A percentile compares a stretch with the other conserved stretches of the same genome.
These are phyloP conservation scores for Hydraecia micacea DNA, from an alignment of 2,888 invertebrate genomes.

Conservation along the genomic window DNA sequence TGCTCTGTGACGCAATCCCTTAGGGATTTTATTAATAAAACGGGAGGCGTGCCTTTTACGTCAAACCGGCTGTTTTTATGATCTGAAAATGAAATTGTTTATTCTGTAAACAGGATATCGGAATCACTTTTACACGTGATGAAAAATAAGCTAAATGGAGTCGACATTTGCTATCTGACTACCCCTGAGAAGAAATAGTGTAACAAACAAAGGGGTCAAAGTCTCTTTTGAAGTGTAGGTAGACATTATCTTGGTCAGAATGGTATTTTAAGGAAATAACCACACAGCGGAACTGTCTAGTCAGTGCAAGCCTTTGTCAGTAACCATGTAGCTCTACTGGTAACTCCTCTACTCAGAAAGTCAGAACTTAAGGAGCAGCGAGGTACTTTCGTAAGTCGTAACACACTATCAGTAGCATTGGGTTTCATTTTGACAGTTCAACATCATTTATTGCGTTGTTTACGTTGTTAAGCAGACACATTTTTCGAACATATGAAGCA, in stretches of 20 bases:
- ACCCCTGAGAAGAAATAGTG: background rate
- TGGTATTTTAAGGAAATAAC: background rate
- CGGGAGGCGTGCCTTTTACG: slow-evolving; percentile 69
- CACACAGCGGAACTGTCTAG: background rate
- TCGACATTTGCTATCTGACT: background rate
- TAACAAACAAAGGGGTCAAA: background rate
- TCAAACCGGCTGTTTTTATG: slow-evolving; percentile 53
- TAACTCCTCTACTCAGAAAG: too few relatives aligned
- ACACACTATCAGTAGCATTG: too few relatives aligned
- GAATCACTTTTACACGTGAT: background rate
- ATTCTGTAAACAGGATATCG: background rate
- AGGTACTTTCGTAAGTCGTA: too few relatives aligned
- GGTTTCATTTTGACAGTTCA: too few relatives aligned
- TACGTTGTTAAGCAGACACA: too few relatives aligned
- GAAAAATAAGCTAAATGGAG: background rate
- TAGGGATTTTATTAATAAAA: slow-evolving; percentile 63
- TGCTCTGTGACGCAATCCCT: slow-evolving; percentile 64
- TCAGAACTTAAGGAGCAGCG: too few relatives aligned
- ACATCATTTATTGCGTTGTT: too few relatives aligned
- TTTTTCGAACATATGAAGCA: too few relatives aligned
- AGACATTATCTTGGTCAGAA: background rate
- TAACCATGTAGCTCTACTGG: too few relatives aligned
- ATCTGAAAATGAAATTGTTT: background rate
- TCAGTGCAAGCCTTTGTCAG: background rate
- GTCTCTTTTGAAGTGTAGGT: background rate